A percentile compares a stretch with the other conserved stretches of the same genome.
Conservation (phyloP, 2,113 vertebrate species). For the Physeter macrocephalus region DNA sequence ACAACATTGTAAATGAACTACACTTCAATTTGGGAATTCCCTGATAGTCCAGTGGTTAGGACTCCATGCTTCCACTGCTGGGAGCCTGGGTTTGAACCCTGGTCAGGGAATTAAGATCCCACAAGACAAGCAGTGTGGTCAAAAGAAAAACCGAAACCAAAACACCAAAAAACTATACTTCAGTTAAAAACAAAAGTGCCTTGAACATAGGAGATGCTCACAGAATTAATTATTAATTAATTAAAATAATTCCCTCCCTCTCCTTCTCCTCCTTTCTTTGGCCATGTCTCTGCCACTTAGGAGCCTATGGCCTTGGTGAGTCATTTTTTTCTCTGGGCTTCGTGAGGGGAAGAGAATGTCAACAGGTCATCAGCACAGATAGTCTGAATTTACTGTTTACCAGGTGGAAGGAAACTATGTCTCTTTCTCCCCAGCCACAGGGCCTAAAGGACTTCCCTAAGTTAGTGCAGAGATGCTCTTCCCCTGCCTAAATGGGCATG, state of each 20-base stretch:
- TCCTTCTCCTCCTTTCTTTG: background rate
- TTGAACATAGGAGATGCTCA: background rate
- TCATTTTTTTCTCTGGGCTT: background rate
- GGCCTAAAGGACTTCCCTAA: background rate
- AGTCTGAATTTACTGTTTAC: background rate
- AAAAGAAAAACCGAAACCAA: too few species aligned
- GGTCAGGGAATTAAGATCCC: too few species aligned
- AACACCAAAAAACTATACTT: too few species aligned
- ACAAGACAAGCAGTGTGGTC: too few species aligned
- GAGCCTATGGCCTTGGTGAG: background rate
- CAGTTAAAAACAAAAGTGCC: background rate
- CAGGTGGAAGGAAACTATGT: background rate
- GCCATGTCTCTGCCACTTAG: background rate
- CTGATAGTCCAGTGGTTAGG: too few species aligned
- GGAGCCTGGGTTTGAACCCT: too few species aligned
- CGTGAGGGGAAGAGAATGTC: background rate
- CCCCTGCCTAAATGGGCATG: background rate
- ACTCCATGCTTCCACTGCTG: too few species aligned
- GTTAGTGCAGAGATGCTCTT: background rate
- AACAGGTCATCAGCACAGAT: background rate
- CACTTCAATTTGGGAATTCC: background rate
- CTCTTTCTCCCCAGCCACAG: background rate
- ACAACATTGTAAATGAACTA: background rate
- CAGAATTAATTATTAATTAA: background rate
- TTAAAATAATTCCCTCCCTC: background rate